These are phyloP conservation scores for Alsophila aescularia DNA, from an alignment of 2,888 invertebrate species.

Conservation along the genomic window DNA sequence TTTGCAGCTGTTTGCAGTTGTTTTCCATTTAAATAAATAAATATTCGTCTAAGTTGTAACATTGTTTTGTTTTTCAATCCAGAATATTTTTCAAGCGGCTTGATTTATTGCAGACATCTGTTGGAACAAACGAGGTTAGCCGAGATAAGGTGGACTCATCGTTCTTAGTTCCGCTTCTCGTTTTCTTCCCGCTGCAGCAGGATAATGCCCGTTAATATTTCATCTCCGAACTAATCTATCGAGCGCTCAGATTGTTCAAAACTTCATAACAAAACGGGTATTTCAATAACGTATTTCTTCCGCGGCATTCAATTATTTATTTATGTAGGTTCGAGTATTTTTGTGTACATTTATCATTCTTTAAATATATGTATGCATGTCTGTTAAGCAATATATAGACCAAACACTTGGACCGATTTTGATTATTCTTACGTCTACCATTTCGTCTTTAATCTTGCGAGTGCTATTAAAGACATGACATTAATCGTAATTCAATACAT, in stretches of 20 bases:
- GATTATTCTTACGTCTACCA: too few relatives aligned
- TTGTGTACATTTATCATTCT: too few relatives aligned
- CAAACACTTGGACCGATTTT: too few relatives aligned
- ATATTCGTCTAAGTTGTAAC: slow-evolving; percentile 8
- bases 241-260: background rate
- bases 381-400: too few relatives aligned
- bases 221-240: slow-evolving; percentile 29
- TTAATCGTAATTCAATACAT: too few relatives aligned
- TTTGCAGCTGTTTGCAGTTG: too few relatives aligned
- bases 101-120: slow-evolving; percentile 67
- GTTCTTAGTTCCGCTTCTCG: slow-evolving; percentile 50
- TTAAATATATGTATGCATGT: too few relatives aligned
- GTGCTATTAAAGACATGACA: too few relatives aligned
- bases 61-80: slow-evolving; percentile 35
- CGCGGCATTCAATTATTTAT: too few relatives aligned
- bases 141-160: slow-evolving; percentile 64
- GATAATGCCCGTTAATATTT: slow-evolving; percentile 36
- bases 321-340: too few relatives aligned
- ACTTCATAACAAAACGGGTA: slow-evolving; percentile 6
- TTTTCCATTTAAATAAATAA: too few relatives aligned
- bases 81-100: slow-evolving; percentile 33
- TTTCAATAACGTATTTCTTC: background rate
- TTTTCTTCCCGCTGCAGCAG: slow-evolving; percentile 27
- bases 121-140: slow-evolving; percentile 63
- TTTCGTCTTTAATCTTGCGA: too few relatives aligned